These are phyloP conservation scores for Coenonympha glycerion DNA, from an alignment of 2,888 invertebrate genomes.

Conservation along the genomic window DNA sequence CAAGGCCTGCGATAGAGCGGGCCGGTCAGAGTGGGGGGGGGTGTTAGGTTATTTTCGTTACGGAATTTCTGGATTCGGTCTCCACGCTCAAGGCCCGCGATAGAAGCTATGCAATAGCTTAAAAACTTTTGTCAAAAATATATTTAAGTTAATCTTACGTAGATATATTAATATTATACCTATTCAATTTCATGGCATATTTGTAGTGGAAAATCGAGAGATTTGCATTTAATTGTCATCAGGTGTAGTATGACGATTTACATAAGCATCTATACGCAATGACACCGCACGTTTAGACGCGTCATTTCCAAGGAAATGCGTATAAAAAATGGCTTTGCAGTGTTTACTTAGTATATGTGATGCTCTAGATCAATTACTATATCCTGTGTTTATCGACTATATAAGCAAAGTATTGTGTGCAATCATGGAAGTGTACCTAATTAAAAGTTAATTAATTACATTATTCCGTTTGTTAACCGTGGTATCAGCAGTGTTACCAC, in stretches of 20 bases:
- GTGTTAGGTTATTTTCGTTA: too few relatives aligned
- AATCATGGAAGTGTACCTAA: too few relatives aligned
- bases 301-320: slow-evolving; percentile 32
- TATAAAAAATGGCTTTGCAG: slow-evolving; percentile 35
- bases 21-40: too few relatives aligned
- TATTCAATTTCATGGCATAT: slow-evolving; percentile 33
- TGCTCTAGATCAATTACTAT: not conserved
- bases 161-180: too few relatives aligned
- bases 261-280: slow-evolving; percentile 30
- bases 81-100: too few relatives aligned
- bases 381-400: not conserved
- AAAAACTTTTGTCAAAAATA: too few relatives aligned
- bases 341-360: not conserved
- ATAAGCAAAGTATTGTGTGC: not conserved
- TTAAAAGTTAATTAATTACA: too few relatives aligned
- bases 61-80: too few relatives aligned
- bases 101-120: too few relatives aligned
- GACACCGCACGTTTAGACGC: slow-evolving; percentile 24
- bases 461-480: too few relatives aligned
- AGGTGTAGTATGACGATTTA: slow-evolving; percentile 33
- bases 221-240: slow-evolving; percentile 41
- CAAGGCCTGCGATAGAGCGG: too few relatives aligned
- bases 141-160: not conserved
- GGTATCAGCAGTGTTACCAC: too few relatives aligned
- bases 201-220: slow-evolving; percentile 27